phyloP scores from a whole-genome alignment of 2,888 invertebrate species.

The Eurois occulta region DNA sequence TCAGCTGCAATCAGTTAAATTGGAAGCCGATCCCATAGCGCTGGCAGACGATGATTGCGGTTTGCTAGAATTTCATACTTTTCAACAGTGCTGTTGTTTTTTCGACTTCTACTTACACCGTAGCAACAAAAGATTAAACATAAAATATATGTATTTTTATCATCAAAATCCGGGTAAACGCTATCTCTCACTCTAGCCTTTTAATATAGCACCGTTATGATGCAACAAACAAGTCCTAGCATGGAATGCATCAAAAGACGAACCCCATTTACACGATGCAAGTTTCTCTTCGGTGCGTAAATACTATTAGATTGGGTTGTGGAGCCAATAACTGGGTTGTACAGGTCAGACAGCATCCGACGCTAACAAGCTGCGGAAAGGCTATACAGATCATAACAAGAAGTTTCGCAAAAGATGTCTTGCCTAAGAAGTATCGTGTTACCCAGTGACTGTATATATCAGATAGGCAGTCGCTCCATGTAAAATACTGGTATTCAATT shows the following conservation, averaged over 20 bases:
- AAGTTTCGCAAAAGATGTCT: background rate
- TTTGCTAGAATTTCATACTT: background rate
- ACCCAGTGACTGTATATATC: background rate
- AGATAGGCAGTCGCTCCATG: background rate
- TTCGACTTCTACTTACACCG: slow-evolving; percentile 2
- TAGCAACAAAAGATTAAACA: background rate
- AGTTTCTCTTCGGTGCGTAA: background rate
- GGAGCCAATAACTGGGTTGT: background rate
- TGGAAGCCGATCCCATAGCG: background rate
- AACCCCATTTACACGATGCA: background rate
- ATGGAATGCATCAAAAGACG: background rate
- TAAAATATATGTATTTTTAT: background rate
- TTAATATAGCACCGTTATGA: slow-evolving; percentile 3
- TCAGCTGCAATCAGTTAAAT: background rate
- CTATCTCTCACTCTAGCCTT: background rate
- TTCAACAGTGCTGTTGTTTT: background rate
- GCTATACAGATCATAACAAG: background rate
- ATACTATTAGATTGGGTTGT: background rate
- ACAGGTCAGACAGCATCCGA: background rate
- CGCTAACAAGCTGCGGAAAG: background rate
- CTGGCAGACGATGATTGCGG: background rate
- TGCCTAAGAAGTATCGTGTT: background rate
- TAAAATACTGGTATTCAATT: background rate
- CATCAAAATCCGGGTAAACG: slow-evolving; percentile 8
- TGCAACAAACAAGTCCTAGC: background rate